Base-by-base conservation (phyloP, 1,140 invertebrate genomes). In the Zelostemma sp. region DNA sequence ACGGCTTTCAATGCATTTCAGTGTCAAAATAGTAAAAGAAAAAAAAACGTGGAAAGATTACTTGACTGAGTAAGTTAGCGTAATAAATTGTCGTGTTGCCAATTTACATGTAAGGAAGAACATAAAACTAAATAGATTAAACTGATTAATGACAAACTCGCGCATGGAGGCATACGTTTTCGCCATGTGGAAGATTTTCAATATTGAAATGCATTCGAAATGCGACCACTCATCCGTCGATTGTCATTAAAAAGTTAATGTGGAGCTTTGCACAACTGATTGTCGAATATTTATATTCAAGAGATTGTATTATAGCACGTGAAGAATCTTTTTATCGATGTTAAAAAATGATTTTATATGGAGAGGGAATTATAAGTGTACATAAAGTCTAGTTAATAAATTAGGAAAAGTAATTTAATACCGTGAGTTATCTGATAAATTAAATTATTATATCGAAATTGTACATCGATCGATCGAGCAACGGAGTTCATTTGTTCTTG, bases 1-100 rank as follows among this genome's bases (percentile, higher is more conserved):
- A 62, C 59, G 62, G 59, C 49, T 63, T 68, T 58, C 41, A 60
- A 25, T 60, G 8, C 56, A 58, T 62, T 48, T 58, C 58, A 55
- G 50, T n/a, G 48, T 55, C 47, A 33, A 48, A 58, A 35, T 43
- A 59, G 28, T 12, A 62, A 15, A 28, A 4, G 25, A 8, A 41
- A 33, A 14, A 49, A 49, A 43, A 61, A 48, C 8, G 59, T 46
- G 12, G 45, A 35, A 50, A 28, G 50, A 49, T 54, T 45, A 67
- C 51, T 60, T 48, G 54, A 33, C 53, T 50, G 38, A 48, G 55
- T 54, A 54, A 63, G 38, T 51, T 55, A 17, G 16, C 12, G 16
- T 43, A 6, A 43, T 16, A 2, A 43, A 43, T 38, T 38, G 2
- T 66, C 54, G 25, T 38, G 28, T 64, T 14, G 28, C 41, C n/a